Conservation (phyloP, 2,888 invertebrate genomes). For the Lepidocyrtinus sp. region DNA sequence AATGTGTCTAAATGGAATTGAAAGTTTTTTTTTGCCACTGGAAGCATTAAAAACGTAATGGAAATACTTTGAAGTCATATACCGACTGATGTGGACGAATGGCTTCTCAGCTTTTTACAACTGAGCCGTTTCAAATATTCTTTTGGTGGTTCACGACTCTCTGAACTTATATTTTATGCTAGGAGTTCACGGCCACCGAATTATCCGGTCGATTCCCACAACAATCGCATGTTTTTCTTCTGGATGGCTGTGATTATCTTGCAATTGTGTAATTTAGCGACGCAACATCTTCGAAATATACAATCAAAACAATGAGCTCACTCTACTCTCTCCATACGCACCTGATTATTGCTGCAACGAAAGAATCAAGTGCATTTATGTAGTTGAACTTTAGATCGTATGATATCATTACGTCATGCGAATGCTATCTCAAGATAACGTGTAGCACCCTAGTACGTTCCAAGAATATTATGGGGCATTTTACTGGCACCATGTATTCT, state of each 20-base stretch:
- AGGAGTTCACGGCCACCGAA: constrained; percentile 54
- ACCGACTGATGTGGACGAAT: too few species aligned
- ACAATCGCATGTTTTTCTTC: constrained; percentile 23
- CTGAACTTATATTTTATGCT: neutral
- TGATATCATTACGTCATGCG: too few species aligned
- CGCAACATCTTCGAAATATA: neutral
- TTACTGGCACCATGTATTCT: too few species aligned
- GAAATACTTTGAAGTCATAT: constrained; percentile 6
- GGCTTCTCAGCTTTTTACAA: too few species aligned
- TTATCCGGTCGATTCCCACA: constrained; percentile 42
- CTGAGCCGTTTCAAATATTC: neutral
- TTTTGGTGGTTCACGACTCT: neutral
- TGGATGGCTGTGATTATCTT: neutral
- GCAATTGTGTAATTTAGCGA: neutral
- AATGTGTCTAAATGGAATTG: constrained; percentile 15
- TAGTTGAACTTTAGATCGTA: too few species aligned
- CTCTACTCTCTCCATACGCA: too few species aligned
- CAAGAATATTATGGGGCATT: neutral
- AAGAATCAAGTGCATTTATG: neutral
- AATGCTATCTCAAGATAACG: neutral
- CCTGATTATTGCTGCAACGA: constrained; percentile 15
- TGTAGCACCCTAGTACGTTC: neutral
- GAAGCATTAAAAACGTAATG: constrained; percentile 5
- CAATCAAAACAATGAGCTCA: constrained; percentile 6
- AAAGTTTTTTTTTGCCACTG: constrained; percentile 14